A percentile compares a stretch with the other conserved stretches of the same genome.
Conservation (phyloP, 2,888 invertebrate species). For the Aphrophora alni region DNA sequence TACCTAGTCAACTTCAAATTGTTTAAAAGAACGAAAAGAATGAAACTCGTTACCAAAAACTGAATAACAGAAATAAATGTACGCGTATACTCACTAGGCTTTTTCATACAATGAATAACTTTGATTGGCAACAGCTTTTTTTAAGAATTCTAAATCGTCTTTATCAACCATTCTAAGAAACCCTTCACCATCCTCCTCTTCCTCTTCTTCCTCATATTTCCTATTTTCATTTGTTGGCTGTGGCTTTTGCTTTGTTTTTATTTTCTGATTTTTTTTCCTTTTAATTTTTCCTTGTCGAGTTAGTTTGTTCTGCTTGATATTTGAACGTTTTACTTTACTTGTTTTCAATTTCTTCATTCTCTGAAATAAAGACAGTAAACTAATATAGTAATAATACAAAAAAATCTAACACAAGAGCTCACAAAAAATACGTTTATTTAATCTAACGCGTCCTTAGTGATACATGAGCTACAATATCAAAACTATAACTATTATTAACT, state of each 20-base stretch:
- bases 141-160: slow-evolving; percentile 63
- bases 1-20: too few relatives aligned
- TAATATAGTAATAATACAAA: too few relatives aligned
- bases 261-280: slow-evolving; percentile 60
- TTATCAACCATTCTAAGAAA: slow-evolving; percentile 66
- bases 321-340: slow-evolving; percentile 64
- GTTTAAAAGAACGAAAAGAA: too few relatives aligned
- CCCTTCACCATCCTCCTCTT: slow-evolving; percentile 63
- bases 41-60: too few relatives aligned
- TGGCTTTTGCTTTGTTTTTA: slow-evolving; percentile 48
- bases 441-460: too few relatives aligned
- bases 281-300: slow-evolving; percentile 63
- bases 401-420: too few relatives aligned
- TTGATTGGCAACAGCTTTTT: slow-evolving; percentile 59
- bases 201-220: slow-evolving; percentile 52
- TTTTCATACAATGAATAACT: slow-evolving; percentile 56
- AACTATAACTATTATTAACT: too few relatives aligned
- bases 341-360: slow-evolving; percentile 63
- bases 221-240: slow-evolving; percentile 46
- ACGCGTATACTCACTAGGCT: neutral
- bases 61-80: too few relatives aligned
- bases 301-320: slow-evolving; percentile 65
- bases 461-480: too few relatives aligned
- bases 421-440: too few relatives aligned
- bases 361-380: too few relatives aligned